Percentiles rank a stretch among this genome's conserved stretches.
Conservation (phyloP, 2,888 invertebrate species). For the Oscheius sp. region DNA sequence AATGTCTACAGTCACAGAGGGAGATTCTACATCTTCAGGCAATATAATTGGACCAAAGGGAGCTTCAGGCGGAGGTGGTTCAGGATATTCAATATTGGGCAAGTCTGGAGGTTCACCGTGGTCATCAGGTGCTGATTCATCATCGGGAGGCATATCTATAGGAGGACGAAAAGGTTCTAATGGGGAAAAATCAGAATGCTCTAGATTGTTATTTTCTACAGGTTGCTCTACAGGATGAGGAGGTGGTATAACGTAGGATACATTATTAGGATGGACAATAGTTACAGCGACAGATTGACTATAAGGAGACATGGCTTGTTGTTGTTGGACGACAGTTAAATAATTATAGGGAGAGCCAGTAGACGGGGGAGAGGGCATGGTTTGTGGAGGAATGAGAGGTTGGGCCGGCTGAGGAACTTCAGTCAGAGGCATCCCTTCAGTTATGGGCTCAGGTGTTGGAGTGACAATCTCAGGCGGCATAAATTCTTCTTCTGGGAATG, state of each 20-base stretch:
- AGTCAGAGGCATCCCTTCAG: too few species aligned
- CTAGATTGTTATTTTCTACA: neutral
- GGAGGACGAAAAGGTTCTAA: neutral
- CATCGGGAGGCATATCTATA: neutral
- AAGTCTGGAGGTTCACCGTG: neutral
- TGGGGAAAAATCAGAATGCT: neutral
- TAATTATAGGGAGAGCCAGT: too few species aligned
- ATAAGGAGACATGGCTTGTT: constrained; percentile 7
- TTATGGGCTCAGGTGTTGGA: too few species aligned
- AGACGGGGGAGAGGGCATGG: too few species aligned
- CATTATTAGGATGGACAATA: neutral
- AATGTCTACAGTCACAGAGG: neutral
- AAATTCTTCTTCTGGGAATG: too few species aligned
- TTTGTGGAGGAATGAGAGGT: too few species aligned
- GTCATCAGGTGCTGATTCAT: neutral
- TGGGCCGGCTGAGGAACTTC: too few species aligned
- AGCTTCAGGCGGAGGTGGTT: neutral
- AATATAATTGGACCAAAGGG: too few species aligned
- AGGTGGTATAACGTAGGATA: neutral
- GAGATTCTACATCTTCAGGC: neutral
- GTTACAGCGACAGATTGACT: neutral
- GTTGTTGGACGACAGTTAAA: constrained; percentile 12
- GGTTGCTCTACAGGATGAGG: neutral
- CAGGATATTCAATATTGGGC: neutral
- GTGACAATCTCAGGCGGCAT: too few species aligned